Evolutionary conservation across 2,888 invertebrate genomes (phyloP).

Genomic region (Lagria hirta): DNA sequence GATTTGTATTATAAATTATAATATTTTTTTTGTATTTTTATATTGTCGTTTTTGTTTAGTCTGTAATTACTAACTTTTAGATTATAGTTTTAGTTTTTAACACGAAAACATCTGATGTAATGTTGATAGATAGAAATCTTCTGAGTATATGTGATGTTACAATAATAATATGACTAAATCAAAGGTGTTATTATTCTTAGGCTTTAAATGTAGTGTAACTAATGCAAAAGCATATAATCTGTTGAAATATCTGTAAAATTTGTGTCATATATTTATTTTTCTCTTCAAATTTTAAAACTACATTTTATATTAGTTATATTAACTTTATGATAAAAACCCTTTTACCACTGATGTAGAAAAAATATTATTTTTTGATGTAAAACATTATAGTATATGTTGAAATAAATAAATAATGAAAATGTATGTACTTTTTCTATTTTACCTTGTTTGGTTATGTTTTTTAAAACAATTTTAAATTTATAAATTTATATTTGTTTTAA

Average conservation of each 20-base stretch:
- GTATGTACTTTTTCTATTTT: not conserved
- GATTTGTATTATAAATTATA: no score
- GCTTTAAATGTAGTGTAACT: slow-evolving; percentile 38
- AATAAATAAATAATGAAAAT: slow-evolving; percentile 34
- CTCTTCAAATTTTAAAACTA: slow-evolving; percentile 28
- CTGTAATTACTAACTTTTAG: no score
- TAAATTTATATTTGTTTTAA: no score
- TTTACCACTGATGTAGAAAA: slow-evolving; percentile 16
- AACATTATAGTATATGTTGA: slow-evolving; percentile 36
- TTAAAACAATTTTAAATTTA: no score
- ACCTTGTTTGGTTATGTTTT: no score
- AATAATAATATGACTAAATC: slow-evolving; percentile 41
- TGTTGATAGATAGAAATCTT: slow-evolving; percentile 38
- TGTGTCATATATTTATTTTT: slow-evolving; percentile 34
- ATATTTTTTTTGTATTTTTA: no score
- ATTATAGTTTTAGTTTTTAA: no score
- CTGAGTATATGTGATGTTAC: slow-evolving; percentile 51
- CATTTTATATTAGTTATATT: slow-evolving; percentile 31
- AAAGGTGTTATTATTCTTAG: slow-evolving; percentile 34
- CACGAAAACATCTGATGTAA: slow-evolving; percentile 18
- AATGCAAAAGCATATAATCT: slow-evolving; percentile 24
- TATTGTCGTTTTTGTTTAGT: no score
- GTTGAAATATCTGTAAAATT: slow-evolving; percentile 17
- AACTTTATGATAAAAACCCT: slow-evolving; percentile 13
- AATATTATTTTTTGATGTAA: slow-evolving; percentile 32